Evolutionary conservation across 2,888 invertebrate species (phyloP), one percentile per base, ranked within the genome.

Genomic region (Eupeodes luniger): DNA sequence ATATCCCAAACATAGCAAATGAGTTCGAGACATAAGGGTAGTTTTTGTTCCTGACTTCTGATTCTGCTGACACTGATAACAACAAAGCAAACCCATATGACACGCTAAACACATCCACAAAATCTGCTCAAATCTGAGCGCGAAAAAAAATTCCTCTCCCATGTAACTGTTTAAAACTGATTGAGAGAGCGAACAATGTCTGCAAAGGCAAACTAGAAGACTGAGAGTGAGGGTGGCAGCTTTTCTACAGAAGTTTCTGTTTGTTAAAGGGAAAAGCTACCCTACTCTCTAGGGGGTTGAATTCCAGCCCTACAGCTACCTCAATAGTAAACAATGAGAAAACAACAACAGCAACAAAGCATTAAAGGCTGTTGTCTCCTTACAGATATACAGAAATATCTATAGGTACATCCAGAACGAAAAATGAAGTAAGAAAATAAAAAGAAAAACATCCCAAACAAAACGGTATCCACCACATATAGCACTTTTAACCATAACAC

Each of bases 81-180:
- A 88, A 88, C 87, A 72, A 87, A 62, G 1, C 40, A 9, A 40
- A 40, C 66, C 69, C 81, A 81, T 78, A 75, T 84, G 80, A 72
- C 70, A 69, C 40, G 64, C 80, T 81, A 72, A 83, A 83, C 75
- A n/a, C n/a, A 40, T 27, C 3, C 1, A 27, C 1, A 27, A 27
- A 27, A 27, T 27, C 27, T 27, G 27, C 27, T 27, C 1, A 27
- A 27, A 27, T 27, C 27, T 27, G 27, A 27, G 27, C 27, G 27
- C 27, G 27, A 27, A 19, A 27, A 27, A 27, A 27, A 27, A 27
- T 27, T 1, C 27, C 27, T 3, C 27, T 27, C 27, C 2, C 27
- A 27, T 27, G 27, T 27, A 14, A 77, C 11, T 19, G 36, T 74
- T 67, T 62, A 81, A 80, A 84, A 84, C 80, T 40, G 40, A 40